Base-by-base conservation (phyloP, 1,140 invertebrate genomes). In the Delia radicum region DNA sequence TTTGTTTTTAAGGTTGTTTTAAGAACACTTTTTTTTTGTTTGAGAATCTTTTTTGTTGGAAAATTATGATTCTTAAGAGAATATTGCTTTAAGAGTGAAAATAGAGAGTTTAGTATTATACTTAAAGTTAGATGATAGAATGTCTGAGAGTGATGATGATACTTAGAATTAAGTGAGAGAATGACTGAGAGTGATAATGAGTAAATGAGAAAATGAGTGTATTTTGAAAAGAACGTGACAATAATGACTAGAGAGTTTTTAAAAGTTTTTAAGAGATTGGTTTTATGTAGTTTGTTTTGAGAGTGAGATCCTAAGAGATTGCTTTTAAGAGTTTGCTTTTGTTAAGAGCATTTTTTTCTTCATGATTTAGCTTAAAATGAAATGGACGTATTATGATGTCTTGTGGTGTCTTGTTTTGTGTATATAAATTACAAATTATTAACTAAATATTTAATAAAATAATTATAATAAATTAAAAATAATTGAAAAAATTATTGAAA, bases 1-100 rank as follows among this genome's bases (percentile, higher is more conserved):
- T 79, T n/a, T 74, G 76, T 79, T 76, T 76, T 79, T 76, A 73
- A 33, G 21, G 42, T 79, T 69, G 15, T 73, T 27, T 48, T 46
- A 75, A 55, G 46, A 55, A 29, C 18, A 74, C 62, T 48, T 69
- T 42, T 55, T 7, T 55, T 21, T 55, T 55, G 48, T 15, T 55
- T 12, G 48, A 21, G 15, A 21, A 10, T 37, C 13, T 2, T 1
- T 37, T 37, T 37, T 37, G 33, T 37, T 48, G n/a, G 10, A 42
- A 42, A 42, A 42, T 3, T 1, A 15, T 42, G n/a, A n/a, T 69
- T n/a, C 15, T 69, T 72, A 46, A 21, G 21, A 21, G 21, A 46
- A 27, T 46, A 48, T 69, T n/a, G 31, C 27, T 33, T 33, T 33
- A 5, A 33, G 37, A 42, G n/a, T 31, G 63, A 67, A n/a, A 18